Conservation (phyloP, 2,797 vertebrate species). For the Sylvilagus floridanus region DNA sequence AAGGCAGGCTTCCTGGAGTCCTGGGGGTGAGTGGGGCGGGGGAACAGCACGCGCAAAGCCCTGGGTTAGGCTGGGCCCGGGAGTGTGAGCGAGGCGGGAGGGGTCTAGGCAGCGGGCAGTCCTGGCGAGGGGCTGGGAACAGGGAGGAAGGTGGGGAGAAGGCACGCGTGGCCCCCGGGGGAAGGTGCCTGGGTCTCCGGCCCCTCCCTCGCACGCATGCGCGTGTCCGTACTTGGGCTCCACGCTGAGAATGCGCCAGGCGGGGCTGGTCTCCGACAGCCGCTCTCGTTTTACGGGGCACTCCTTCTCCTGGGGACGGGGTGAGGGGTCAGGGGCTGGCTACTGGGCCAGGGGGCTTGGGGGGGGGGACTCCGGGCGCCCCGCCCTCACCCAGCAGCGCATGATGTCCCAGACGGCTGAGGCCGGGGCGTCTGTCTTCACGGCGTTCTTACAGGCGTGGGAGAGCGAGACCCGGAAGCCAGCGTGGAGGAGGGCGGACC, state of each 20-base stretch:
- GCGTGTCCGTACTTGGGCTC: conserved; percentile 90
- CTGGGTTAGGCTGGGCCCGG: not conserved
- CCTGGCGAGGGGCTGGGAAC: too few species aligned
- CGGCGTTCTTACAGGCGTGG: conserved; percentile 94
- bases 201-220: fast-evolving
- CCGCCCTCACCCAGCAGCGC: conserved; percentile 93
- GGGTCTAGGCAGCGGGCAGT: not conserved
- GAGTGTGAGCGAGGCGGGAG: not conserved
- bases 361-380: not conserved
- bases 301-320: conserved; percentile 89
- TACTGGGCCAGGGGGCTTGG: not conserved
- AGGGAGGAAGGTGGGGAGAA: not conserved
- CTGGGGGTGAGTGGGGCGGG: not conserved
- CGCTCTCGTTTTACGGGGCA: conserved; percentile 94
- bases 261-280: conserved; percentile 91
- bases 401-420: conserved; percentile 94
- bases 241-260: conserved; percentile 91
- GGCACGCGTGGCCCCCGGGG: too few species aligned
- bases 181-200: too few species aligned
- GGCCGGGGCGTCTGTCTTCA: conserved; percentile 94
- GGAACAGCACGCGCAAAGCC: not conserved
- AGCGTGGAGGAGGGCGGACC: conserved; percentile 94
- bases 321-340: not conserved
- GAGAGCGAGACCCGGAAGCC: conserved; percentile 94
- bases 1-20: not conserved